Percentiles rank a stretch among this genome's conserved stretches.
These are phyloP conservation scores for Phainopepla nitens DNA, from an alignment of 2,113 vertebrate genomes.

Conservation along the genomic window DNA sequence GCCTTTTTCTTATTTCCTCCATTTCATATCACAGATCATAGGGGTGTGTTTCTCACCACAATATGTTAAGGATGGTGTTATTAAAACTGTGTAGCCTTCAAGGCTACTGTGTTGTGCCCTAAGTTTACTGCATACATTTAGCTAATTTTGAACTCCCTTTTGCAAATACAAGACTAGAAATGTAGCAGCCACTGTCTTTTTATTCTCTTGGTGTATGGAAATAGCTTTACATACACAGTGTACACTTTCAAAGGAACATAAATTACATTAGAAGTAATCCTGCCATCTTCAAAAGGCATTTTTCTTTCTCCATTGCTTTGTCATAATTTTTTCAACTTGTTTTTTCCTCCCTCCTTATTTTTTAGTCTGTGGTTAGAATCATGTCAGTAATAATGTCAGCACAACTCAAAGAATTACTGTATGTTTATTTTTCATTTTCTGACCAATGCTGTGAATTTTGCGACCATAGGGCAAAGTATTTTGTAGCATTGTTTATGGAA, in stretches of 20 bases:
- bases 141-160: neutral
- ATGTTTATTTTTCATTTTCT: neutral
- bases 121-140: neutral
- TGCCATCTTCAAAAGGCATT: neutral
- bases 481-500: neutral
- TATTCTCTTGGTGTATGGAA: neutral
- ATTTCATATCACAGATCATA: conserved; percentile 45
- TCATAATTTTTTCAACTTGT: neutral
- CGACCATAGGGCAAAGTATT: neutral
- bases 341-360: neutral
- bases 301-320: neutral
- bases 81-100: neutral
- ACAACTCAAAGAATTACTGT: neutral
- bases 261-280: neutral
- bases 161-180: neutral
- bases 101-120: neutral
- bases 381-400: neutral
- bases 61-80: neutral
- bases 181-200: neutral
- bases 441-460: neutral
- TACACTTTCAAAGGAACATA: neutral
- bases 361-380: neutral
- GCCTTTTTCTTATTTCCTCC: conserved; percentile 62
- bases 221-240: neutral
- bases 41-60: neutral